Evolutionary conservation across 2,888 invertebrate genomes (phyloP).

Genomic region (Belgica antarctica): DNA sequence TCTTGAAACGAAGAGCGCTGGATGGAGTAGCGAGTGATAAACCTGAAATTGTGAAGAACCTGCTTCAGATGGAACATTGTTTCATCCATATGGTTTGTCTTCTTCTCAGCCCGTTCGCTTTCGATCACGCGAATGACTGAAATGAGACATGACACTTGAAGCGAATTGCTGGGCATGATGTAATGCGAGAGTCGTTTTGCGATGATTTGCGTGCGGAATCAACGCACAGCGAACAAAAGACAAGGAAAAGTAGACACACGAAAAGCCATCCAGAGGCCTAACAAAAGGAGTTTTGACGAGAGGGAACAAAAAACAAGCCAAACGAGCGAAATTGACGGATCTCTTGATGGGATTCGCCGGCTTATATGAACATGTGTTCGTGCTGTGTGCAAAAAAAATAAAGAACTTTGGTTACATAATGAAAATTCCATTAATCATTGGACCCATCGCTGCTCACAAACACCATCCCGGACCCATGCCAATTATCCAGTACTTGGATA

Average conservation of each 20-base stretch:
- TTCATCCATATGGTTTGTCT: no score
- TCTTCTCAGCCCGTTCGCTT: no score
- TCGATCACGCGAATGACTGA: background rate
- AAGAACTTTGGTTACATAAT: slow-evolving; percentile 39
- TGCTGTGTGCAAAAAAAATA: background rate
- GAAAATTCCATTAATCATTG: slow-evolving; percentile 43
- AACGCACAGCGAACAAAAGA: no score
- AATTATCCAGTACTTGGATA: slow-evolving; percentile 20
- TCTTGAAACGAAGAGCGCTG: slow-evolving; percentile 3
- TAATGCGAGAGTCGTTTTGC: background rate
- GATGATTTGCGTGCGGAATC: background rate
- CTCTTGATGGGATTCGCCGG: slow-evolving; percentile 3
- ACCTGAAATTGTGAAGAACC: slow-evolving; percentile 3
- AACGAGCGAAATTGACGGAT: slow-evolving; percentile 10
- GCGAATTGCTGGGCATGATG: background rate
- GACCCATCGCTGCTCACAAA: background rate
- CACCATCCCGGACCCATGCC: slow-evolving; percentile 5
- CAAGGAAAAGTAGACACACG: no score
- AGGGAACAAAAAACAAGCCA: slow-evolving; percentile 21
- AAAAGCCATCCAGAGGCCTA: no score
- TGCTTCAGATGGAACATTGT: no score
- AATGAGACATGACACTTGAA: background rate
- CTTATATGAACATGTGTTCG: slow-evolving; percentile 19
- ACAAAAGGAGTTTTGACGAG: background rate
- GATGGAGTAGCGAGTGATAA: background rate